Conservation (phyloP, 2,888 invertebrate species). For the Phalera bucephala region DNA sequence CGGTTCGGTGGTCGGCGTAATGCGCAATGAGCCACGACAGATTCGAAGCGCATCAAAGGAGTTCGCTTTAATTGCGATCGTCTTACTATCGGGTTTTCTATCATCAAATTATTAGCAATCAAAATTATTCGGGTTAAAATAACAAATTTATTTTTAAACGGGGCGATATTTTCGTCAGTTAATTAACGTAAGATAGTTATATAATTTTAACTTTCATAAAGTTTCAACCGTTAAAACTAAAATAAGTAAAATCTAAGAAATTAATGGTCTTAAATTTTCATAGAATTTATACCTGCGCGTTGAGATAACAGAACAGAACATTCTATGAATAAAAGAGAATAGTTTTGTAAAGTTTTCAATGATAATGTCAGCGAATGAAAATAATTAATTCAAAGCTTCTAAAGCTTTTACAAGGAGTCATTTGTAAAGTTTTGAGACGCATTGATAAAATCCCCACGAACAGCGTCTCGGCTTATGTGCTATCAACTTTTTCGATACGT, state of each 20-base stretch:
- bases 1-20: constrained; percentile 42
- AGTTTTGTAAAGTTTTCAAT: constrained; percentile 35
- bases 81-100: constrained; percentile 27
- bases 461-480: constrained; percentile 34
- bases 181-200: too few relatives aligned
- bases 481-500: constrained; percentile 49
- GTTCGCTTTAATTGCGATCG: constrained; percentile 47
- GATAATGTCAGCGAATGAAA: constrained; percentile 33
- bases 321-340: constrained; percentile 27
- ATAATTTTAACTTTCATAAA: constrained; percentile 2
- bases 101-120: constrained; percentile 23
- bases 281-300: constrained; percentile 1
- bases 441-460: constrained; percentile 38
- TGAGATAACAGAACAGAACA: constrained; percentile 8
- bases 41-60: constrained; percentile 49
- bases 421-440: constrained; percentile 44
- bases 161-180: too few relatives aligned
- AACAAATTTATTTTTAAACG: too few relatives aligned
- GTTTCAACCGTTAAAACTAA: constrained; percentile 2
- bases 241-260: too few relatives aligned
- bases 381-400: constrained; percentile 45
- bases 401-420: constrained; percentile 46
- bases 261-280: constrained; percentile 9
- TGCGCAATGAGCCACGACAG: constrained; percentile 51
- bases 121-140: too few relatives aligned